These are phyloP conservation scores for Triplophysa bombifrons DNA, from an alignment of 2,797 vertebrate species.

Conservation along the genomic window DNA sequence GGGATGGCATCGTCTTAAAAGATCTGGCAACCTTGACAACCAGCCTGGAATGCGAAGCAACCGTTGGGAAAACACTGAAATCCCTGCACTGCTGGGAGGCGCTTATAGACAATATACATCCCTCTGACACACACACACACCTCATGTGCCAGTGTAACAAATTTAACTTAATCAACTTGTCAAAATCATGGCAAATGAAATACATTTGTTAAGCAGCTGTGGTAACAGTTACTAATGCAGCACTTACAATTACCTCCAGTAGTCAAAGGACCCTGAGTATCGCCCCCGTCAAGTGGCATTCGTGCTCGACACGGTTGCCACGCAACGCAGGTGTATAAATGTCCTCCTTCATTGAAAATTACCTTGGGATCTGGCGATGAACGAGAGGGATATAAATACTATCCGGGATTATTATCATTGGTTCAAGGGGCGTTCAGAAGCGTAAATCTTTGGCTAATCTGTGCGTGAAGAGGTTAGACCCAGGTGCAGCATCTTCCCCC, in stretches of 20 bases:
- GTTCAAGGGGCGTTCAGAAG: slow-evolving; percentile 53
- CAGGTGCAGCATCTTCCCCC: slow-evolving; percentile 69
- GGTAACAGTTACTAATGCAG: neutral
- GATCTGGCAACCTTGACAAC: slow-evolving; percentile 46
- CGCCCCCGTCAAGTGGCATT: slow-evolving; percentile 10
- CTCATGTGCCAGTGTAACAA: neutral
- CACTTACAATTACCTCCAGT: neutral
- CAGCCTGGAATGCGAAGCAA: slow-evolving; percentile 50
- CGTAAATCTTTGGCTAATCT: slow-evolving; percentile 42
- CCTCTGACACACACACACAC: neutral
- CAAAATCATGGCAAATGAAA: slow-evolving; percentile 11
- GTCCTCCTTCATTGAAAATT: slow-evolving; percentile 25
- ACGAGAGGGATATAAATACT: slow-evolving; percentile 49
- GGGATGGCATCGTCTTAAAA: slow-evolving; percentile 46
- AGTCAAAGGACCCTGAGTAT: neutral
- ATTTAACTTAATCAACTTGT: neutral
- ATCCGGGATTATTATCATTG: slow-evolving; percentile 67
- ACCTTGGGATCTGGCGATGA: slow-evolving; percentile 30
- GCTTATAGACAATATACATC: slow-evolving; percentile 11
- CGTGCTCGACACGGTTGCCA: slow-evolving; percentile 45
- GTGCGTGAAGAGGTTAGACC: slow-evolving; percentile 35
- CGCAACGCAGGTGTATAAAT: slow-evolving; percentile 51
- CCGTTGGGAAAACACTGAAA: slow-evolving; percentile 40
- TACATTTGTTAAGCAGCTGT: neutral
- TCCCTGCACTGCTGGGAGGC: neutral